phyloP scores from a whole-genome alignment of 2,888 invertebrate genomes.

The Rhingia rostrata region DNA sequence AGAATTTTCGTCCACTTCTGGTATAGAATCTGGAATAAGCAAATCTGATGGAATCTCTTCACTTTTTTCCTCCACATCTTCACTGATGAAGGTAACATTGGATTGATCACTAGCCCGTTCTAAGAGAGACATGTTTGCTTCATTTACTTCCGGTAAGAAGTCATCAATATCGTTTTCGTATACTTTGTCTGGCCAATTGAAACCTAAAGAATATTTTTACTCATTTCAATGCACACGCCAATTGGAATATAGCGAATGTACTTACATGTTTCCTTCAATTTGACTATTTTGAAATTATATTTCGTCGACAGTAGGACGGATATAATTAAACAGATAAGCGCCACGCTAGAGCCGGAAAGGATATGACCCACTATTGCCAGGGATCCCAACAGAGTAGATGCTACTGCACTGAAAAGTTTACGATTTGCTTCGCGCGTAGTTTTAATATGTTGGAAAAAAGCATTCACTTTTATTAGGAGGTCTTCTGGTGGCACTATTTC shows the following conservation, averaged over 20 bases:
- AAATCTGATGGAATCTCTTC: conserved; percentile 82
- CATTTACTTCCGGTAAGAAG: conserved; percentile 82
- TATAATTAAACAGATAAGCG: conserved; percentile 78
- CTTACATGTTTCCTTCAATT: conserved; percentile 79
- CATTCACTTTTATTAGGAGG: conserved; percentile 76
- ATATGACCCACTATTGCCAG: conserved; percentile 80
- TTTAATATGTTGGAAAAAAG: conserved; percentile 75
- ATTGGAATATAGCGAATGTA: not conserved
- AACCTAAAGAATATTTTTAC: conserved; percentile 67
- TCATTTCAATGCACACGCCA: too few relatives aligned
- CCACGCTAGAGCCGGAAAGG: conserved; percentile 80
- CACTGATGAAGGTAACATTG: conserved; percentile 76
- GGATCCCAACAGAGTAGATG: conserved; percentile 76
- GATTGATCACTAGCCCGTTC: conserved; percentile 81
- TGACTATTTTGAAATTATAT: conserved; percentile 80
- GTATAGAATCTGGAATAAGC: conserved; percentile 81
- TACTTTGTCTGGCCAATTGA: conserved; percentile 77
- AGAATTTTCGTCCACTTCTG: conserved; percentile 82
- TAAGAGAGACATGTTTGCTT: conserved; percentile 80
- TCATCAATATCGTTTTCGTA: conserved; percentile 80
- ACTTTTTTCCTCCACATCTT: conserved; percentile 79
- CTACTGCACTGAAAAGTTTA: conserved; percentile 78
- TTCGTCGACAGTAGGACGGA: conserved; percentile 79
- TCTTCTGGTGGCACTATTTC: conserved; percentile 80
- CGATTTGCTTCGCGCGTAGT: conserved; percentile 78